Evolutionary conservation across 2,113 vertebrate genomes (phyloP), one percentile per base, ranked within the genome.

Genomic region (Melozone crissalis): DNA sequence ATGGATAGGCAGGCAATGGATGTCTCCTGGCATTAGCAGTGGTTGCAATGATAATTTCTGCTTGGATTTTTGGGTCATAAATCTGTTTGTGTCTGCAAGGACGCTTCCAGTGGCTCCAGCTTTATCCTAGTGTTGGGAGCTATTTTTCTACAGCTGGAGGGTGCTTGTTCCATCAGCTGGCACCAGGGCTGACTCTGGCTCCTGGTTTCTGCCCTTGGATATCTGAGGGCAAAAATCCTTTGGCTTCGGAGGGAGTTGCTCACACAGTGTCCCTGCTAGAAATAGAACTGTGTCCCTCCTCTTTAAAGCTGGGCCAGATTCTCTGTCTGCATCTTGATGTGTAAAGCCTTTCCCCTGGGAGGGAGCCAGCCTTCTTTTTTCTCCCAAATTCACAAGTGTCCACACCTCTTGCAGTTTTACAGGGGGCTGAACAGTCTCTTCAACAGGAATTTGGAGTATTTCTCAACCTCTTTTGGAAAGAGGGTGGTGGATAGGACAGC

Each of bases 161-260:
- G 51, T 71, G 47, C 75, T 74, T 86, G 47, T 67, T 96, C 43
- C 65, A 81, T 87, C 65, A 92, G 57, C 68, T 84, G 93, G 61
- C 73, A 94, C 73, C 89, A 68, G 82, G 57, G 15, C 55, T 80
- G 59, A 28, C 41, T 80, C 83, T 33, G 63, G 72, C 73, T 92
- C 83, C 52, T 1, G 3, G 10, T 90, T 92, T 92, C 86, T 95
- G 76, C 65, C 84, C 63, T 84, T 81, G 77, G 35, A 41, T 93
- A 92, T 90, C 73, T 92, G 47, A 68, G 68, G 68, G 86, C 80
- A 94, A 87, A 63, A 93, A 52, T 75, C 33, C 57, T 89, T 94
- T 89, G 55, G 10, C 57, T 93, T 80, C 24, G 85, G 69, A 82
- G 35, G 27, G 65, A 72, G 58, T 39, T 87, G 73, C 66, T 91